Evolutionary conservation across 35 echinoderm and acorn worm species (phyloP).

Genomic region (Hemicentrotus pulcherrimus): DNA sequence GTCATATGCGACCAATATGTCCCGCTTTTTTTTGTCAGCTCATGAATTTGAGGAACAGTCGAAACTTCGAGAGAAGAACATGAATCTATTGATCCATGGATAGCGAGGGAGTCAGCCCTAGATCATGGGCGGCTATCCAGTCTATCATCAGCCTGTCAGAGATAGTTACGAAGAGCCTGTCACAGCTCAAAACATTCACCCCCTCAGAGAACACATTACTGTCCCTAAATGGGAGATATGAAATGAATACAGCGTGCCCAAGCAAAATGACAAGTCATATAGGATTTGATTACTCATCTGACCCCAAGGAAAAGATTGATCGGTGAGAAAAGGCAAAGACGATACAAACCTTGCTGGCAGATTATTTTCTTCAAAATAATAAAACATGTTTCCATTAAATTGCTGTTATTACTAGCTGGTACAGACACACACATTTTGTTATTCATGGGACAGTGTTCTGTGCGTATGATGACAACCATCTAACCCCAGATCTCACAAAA

Average conservation of each 20-base stretch:
- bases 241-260: background rate
- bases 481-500: too few species aligned
- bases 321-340: too few species aligned
- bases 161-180: background rate
- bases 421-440: too few species aligned
- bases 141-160: background rate
- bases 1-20: background rate
- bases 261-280: background rate
- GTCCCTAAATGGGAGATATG: background rate
- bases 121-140: background rate
- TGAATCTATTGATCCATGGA: background rate
- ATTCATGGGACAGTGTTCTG: too few species aligned
- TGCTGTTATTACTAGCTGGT: too few species aligned
- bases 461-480: too few species aligned
- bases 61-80: background rate
- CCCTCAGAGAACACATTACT: background rate
- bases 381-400: too few species aligned
- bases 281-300: too few species aligned
- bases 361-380: too few species aligned
- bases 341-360: too few species aligned
- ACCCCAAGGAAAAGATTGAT: too few species aligned
- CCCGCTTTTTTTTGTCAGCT: background rate
- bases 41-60: background rate
- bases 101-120: background rate
- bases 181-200: background rate